Evolutionary conservation across 2,797 vertebrate genomes (phyloP).

Genomic region (Hafferia zeledoni): DNA sequence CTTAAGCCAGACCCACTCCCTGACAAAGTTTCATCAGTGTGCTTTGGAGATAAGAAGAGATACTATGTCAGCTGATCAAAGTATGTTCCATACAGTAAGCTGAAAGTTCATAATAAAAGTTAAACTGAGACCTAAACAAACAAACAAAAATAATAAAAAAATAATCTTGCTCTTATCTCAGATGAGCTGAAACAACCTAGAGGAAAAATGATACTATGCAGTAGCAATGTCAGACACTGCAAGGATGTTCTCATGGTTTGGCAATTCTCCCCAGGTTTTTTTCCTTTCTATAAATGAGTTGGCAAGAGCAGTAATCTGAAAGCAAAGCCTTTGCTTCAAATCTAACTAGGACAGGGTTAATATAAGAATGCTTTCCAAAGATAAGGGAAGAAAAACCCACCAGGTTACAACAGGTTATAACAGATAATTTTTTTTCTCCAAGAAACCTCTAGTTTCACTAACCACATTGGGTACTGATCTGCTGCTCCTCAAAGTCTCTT

Average conservation of each 20-base stretch:
- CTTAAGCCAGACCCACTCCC: neutral
- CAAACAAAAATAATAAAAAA: neutral
- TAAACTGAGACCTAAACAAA: neutral
- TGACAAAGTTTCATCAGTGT: neutral
- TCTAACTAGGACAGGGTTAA: neutral
- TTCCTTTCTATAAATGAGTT: neutral
- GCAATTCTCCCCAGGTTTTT: neutral
- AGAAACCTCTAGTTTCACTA: neutral
- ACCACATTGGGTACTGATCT: neutral
- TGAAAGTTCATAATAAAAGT: neutral
- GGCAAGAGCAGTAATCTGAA: neutral
- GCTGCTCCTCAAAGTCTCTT: neutral
- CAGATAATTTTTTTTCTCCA: neutral
- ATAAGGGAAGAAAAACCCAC: neutral
- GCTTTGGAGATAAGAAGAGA: neutral
- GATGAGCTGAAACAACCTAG: neutral
- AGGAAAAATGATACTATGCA: neutral
- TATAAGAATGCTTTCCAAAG: neutral
- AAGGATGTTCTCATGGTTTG: neutral
- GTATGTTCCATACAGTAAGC: neutral
- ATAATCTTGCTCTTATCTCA: neutral
- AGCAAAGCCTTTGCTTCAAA: neutral
- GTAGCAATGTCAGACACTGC: neutral
- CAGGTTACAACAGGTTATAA: too few species aligned
- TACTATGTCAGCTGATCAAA: neutral